Base-by-base conservation (phyloP, 2,797 vertebrate genomes). In the Sebastes minor region DNA sequence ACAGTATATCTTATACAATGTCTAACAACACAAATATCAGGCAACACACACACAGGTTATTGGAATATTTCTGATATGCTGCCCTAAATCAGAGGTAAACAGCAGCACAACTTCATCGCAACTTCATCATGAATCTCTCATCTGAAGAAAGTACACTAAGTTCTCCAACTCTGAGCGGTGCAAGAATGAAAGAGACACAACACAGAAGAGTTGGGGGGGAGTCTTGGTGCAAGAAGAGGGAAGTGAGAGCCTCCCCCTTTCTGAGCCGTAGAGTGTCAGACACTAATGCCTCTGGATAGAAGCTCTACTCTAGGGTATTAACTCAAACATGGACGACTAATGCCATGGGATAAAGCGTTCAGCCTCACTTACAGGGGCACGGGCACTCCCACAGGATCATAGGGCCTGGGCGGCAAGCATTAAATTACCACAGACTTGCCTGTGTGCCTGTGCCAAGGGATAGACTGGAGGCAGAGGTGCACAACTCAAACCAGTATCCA, bases 261-360 rank as follows among this genome's bases (percentile, higher is more conserved):
- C 88, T 85, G 78, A 86, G 88, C 86, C 69, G 85, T 59, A 32
- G 84, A 89, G 90, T 92, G 93, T 92, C 92, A 91, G 87, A 94
- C 91, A 82, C 90, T 93, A 92, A 94, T 92, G 90, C 92, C 90
- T 90, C 81, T 71, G 84, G 93, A 95, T 89, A 91, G 91, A 90
- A 74, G 87, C 90, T 90, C 89, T 86, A 91, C 91, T 92, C 92
- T 76, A 60, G 89, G 92, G 94, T 95, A 92, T 94, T 95, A 94
- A 93, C 89, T 95, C 91, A 94, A 93, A 95, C 93, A 94, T 91
- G 88, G 93, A 92, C 84, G 81, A 91, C 91, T 95, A 94, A 95
- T 93, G 88, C 91, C 92, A 93, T 27, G 52, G 92, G 94, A 94
- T 95, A 91, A 94, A 94, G 91, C 64, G 73, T 93, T 94, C 91